phyloP scores from a whole-genome alignment of 2,888 invertebrate species.

The Punctoribates punctum region DNA sequence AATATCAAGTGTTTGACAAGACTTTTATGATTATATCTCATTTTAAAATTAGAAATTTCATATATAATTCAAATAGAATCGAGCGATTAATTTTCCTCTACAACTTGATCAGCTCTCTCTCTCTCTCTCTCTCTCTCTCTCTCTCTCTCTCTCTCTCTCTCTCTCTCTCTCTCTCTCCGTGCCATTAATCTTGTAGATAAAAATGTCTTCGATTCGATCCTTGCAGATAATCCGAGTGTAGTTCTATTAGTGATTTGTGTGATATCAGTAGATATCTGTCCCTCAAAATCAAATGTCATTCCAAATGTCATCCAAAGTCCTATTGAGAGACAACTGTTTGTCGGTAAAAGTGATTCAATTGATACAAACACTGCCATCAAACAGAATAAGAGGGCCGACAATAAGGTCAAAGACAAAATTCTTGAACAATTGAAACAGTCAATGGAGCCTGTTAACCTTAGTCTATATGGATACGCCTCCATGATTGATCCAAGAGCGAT shows the following conservation, averaged over 20 bases:
- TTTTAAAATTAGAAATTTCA: no score
- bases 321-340: neutral
- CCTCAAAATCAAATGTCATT: no score
- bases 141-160: no score
- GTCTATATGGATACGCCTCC: neutral
- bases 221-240: neutral
- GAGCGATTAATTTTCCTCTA: no score
- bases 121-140: no score
- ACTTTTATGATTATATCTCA: no score
- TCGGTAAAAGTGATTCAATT: conserved; percentile 7
- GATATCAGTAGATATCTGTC: neutral
- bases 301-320: neutral
- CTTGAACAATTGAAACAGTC: neutral
- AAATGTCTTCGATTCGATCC: no score
- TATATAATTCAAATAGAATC: no score
- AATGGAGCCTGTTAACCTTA: neutral
- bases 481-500: neutral
- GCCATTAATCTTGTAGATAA: no score
- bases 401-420: neutral
- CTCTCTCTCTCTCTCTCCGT: no score
- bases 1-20: no score
- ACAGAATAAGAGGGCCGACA: neutral
- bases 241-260: neutral
- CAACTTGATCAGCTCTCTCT: no score
- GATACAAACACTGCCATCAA: neutral